Base-by-base conservation (phyloP, 2,113 vertebrate species). In the Puffinus mauretanicus region DNA sequence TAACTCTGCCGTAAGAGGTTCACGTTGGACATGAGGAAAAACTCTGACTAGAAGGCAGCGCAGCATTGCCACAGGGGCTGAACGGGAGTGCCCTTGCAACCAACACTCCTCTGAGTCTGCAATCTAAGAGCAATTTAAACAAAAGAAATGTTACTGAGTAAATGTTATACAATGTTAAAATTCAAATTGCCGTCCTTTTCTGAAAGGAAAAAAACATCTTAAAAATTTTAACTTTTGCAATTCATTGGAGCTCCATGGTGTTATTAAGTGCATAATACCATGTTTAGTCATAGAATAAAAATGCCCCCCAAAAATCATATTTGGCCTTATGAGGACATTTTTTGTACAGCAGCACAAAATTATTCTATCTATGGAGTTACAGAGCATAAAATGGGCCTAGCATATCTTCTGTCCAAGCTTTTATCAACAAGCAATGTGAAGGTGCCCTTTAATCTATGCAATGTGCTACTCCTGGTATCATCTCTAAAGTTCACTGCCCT, bases 301-400 rank as follows among this genome's bases (percentile, higher is more conserved):
- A 44, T 6, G 20, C 11, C 10, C 8, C 20, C 0, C 4, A 19
- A 58, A 60, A 1, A 2, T 46, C 2, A 0, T 13, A 32, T 27
- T 46, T 78, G 32, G 22, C 46, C 10, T 58, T 47, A 10, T 4
- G 1, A 67, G 7, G 27, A 27, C 10, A 12, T 2, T 25, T 66
- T 73, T 51, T 30, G 32, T n/a, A 52, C 19, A 75, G 32, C 51
- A 66, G 24, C 26, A 58, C 16, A 40, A 26, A 82, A 55, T 32
- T n/a, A 38, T 36, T 81, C 67, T 25, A 19, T 18, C 7, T 42
- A 5, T 25, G 34, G n/a, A 34, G 19, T 18, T 36, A 58, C 10
- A 72, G 10, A 80, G 15, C 13, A 10, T 27, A 78, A 78, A 65
- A 44, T 11, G 14, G 36, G 18, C 8, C 34, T 11, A 13, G 13